These are phyloP conservation scores for Andrena fulva DNA, from an alignment of 2,888 invertebrate genomes.

Conservation along the genomic window DNA sequence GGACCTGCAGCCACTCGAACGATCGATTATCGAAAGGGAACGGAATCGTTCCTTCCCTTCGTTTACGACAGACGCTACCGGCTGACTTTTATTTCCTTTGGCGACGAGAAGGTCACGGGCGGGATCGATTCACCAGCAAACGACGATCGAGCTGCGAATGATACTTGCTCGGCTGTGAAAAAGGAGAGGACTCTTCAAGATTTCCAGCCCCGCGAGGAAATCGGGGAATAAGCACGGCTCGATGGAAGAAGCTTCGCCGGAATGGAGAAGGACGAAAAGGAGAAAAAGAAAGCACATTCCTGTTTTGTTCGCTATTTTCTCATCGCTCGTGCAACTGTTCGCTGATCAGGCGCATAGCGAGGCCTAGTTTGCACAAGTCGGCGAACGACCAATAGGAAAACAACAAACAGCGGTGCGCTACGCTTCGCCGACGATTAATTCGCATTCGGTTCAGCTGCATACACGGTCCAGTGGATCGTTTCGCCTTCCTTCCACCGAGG, in stretches of 20 bases:
- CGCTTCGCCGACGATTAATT: slow-evolving; percentile 47
- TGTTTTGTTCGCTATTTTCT: slow-evolving; percentile 3
- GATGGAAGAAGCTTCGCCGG: too few relatives aligned
- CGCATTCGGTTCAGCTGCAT: slow-evolving; percentile 9
- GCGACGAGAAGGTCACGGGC: too few relatives aligned
- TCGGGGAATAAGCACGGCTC: too few relatives aligned
- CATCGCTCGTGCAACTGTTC: slow-evolving; percentile 14
- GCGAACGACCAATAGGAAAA: not conserved
- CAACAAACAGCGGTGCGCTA: not conserved
- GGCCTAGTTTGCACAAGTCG: not conserved
- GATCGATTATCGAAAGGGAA: slow-evolving; percentile 3
- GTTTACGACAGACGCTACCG: not conserved
- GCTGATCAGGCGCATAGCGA: not conserved
- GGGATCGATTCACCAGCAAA: too few relatives aligned
- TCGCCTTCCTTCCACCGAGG: not conserved
- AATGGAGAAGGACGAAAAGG: not conserved
- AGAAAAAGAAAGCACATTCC: slow-evolving; percentile 16
- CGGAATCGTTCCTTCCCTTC: not conserved
- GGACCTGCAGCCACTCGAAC: not conserved
- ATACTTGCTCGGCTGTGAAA: too few relatives aligned
- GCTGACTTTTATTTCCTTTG: not conserved
- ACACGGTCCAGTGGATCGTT: not conserved
- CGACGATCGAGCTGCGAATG: too few relatives aligned
- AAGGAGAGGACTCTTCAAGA: not conserved
- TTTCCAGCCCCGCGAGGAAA: not conserved